These are phyloP conservation scores for Andrena bicolor DNA, from an alignment of 2,888 invertebrate genomes.

Conservation along the genomic window DNA sequence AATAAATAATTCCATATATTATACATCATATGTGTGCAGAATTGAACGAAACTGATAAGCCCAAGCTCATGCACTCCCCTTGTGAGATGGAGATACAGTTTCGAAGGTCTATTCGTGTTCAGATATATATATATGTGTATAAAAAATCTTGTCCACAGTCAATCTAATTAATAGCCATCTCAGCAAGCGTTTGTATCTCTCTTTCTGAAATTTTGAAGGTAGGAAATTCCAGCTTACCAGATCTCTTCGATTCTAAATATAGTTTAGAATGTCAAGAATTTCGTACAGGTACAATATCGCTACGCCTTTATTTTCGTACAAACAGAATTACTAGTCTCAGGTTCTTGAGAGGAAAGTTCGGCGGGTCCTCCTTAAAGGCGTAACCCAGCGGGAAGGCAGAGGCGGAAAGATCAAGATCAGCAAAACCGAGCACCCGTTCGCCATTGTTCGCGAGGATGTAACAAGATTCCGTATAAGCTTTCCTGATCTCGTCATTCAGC, in stretches of 20 bases:
- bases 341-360: constrained; percentile 86
- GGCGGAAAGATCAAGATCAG: constrained; percentile 86
- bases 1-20: no score
- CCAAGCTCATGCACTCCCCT: no score
- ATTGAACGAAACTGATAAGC: no score
- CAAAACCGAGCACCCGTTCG: constrained; percentile 86
- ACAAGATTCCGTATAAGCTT: constrained; percentile 95
- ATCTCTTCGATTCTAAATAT: not conserved
- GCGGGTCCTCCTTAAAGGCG: constrained; percentile 85
- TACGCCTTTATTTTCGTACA: not conserved
- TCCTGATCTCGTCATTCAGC: constrained; percentile 86
- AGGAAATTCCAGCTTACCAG: not conserved
- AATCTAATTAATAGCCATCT: not conserved
- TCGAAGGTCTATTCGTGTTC: no score
- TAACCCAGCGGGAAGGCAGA: constrained; percentile 85
- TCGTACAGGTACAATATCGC: not conserved
- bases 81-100: no score
- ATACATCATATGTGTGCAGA: no score
- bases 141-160: not conserved
- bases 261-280: not conserved
- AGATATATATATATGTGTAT: no score
- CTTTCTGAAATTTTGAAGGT: not conserved
- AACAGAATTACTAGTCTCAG: constrained; percentile 84
- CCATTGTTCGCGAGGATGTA: constrained; percentile 76
- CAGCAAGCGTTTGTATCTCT: not conserved